These are phyloP conservation scores for Ips nitidus DNA, from an alignment of 1,140 invertebrate genomes.

Conservation along the genomic window DNA sequence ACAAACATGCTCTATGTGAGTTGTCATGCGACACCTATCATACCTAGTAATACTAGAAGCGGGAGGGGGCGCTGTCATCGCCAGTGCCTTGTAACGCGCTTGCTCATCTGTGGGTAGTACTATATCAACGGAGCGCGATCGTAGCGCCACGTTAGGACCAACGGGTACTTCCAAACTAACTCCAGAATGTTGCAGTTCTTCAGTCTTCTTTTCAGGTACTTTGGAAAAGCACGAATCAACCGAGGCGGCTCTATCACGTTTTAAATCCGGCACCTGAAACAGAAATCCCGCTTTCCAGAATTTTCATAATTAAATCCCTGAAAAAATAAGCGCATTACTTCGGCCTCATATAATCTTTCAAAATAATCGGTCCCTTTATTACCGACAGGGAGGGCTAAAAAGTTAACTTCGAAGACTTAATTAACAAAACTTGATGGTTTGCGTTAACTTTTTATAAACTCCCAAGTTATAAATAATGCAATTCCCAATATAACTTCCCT, in stretches of 20 bases:
- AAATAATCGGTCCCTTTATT: too few relatives aligned
- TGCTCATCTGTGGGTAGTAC: slow-evolving; percentile 85
- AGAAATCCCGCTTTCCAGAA: too few relatives aligned
- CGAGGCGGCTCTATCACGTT: slow-evolving; percentile 78
- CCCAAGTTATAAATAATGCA: too few relatives aligned
- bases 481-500: too few relatives aligned
- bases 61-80: slow-evolving; percentile 53
- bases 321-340: background rate
- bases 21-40: background rate
- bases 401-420: too few relatives aligned
- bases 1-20: slow-evolving; percentile 1
- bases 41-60: slow-evolving; percentile 39
- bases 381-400: too few relatives aligned
- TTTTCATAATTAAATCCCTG: background rate
- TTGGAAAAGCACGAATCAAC: slow-evolving; percentile 80
- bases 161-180: slow-evolving; percentile 62
- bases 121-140: slow-evolving; percentile 90
- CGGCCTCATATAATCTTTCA: too few relatives aligned
- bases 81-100: slow-evolving; percentile 78
- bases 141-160: slow-evolving; percentile 67
- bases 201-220: slow-evolving; percentile 66
- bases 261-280: slow-evolving; percentile 76
- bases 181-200: slow-evolving; percentile 63
- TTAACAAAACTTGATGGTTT: too few relatives aligned
- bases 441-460: too few relatives aligned